Base-by-base conservation (phyloP, 2,888 invertebrate species). In the Ophioninae sp. region DNA sequence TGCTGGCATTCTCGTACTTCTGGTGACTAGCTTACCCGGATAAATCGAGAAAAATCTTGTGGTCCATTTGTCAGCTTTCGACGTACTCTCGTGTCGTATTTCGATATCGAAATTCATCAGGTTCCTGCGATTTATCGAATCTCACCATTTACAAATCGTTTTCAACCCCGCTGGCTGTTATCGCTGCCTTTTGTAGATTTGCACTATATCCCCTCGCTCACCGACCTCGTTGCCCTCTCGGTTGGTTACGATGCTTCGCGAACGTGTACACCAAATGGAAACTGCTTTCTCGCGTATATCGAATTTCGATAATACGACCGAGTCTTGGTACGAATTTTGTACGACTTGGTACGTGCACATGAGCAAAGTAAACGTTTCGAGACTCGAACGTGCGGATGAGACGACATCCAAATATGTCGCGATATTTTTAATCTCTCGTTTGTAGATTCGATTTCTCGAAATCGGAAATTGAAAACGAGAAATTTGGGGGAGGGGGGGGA, bases 251-350 rank as follows among this genome's bases (percentile, higher is more conserved):
- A 41, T 41, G 41, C 17, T 10, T 61, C 22, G 13, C 22, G 13
- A n/a, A 56, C 63, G 41, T 64, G 75, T 75, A 22, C n/a, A 64
- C 22, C 68, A 76, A 64, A 44, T 64, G 63, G 41, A 37, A 69
- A 64, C 23, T 59, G 41, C 61, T 71, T 65, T 65, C 51, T 51
- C 51, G 51, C 51, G 51, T 68, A 59, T 84, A 84, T 84, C 81
- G 83, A 77, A 84, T 81, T 81, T 68, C 83, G 78, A 84, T 84
- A 81, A 74, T 84, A 71, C 51, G 63, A 63, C 51, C 13, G 59
- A 73, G 56, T 30, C 65, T 65, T 17, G n/a, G 39, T 20, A 64
- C 39, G 51, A 67, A 37, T 61, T 76, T 20, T 17, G 74, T 74
- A 9, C 17, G 23, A 63, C 58, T 41, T n/a, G 65, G 51, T 39